phyloP scores from a whole-genome alignment of 2,888 invertebrate genomes.

The Pyrrhia umbra region DNA sequence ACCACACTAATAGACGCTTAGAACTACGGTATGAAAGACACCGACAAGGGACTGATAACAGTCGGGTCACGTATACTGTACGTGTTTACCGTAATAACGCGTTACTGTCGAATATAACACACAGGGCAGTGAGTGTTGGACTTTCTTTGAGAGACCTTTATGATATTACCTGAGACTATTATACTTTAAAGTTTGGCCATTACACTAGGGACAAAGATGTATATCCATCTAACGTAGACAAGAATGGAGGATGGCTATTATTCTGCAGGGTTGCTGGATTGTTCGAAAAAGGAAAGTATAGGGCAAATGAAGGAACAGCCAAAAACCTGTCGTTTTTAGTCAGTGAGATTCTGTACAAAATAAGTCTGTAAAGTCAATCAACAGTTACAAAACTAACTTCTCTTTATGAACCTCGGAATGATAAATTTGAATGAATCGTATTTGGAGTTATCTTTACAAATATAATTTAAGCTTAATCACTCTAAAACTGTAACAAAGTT shows the following conservation, averaged over 20 bases:
- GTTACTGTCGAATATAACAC: conserved; percentile 20
- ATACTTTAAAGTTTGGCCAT: background rate
- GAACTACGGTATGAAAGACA: conserved; percentile 5
- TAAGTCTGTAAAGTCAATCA: too few species aligned
- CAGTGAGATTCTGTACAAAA: too few species aligned
- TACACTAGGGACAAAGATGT: background rate
- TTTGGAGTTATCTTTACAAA: background rate
- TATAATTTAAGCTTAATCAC: background rate
- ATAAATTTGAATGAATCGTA: too few species aligned
- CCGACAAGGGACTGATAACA: conserved; percentile 5
- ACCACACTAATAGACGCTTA: conserved; percentile 14
- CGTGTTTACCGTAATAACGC: conserved; percentile 42
- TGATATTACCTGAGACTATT: background rate
- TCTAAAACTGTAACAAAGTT: background rate
- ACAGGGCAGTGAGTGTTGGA: background rate
- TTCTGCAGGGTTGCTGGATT: background rate
- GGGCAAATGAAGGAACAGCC: too few species aligned
- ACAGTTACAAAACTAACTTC: too few species aligned
- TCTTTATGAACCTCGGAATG: too few species aligned
- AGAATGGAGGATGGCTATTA: too few species aligned
- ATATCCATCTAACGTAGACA: background rate
- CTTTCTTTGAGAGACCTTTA: conserved; percentile 11
- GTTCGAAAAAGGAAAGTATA: background rate
- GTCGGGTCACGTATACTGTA: conserved; percentile 38
- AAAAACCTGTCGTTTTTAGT: too few species aligned